phyloP scores from a whole-genome alignment of 1,140 invertebrate genomes.

The Mercenaria mercenaria region DNA sequence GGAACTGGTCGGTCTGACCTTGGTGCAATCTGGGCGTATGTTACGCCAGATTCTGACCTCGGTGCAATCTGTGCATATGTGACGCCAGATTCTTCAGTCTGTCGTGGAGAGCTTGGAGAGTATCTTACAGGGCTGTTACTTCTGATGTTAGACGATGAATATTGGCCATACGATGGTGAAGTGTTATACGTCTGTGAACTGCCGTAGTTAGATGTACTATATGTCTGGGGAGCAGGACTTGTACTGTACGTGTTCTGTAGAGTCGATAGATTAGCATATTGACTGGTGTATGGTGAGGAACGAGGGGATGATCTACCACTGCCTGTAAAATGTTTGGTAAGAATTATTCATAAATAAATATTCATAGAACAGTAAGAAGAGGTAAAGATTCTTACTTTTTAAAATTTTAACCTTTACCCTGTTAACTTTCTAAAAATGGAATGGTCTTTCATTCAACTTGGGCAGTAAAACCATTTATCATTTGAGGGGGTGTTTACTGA shows the following conservation, averaged over 20 bases:
- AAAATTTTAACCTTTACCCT: too few relatives aligned
- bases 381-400: too few relatives aligned
- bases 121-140: slow-evolving; percentile 26
- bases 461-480: too few relatives aligned
- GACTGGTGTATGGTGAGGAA: slow-evolving; percentile 25
- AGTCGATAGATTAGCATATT: slow-evolving; percentile 18
- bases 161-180: slow-evolving; percentile 42
- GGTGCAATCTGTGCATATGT: slow-evolving; percentile 34
- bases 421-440: too few relatives aligned
- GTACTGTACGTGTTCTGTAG: slow-evolving; percentile 22
- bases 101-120: background rate
- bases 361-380: too few relatives aligned
- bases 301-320: slow-evolving; percentile 62
- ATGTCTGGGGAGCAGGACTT: slow-evolving; percentile 18
- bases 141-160: background rate
- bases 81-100: slow-evolving; percentile 45
- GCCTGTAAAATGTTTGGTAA: slow-evolving; percentile 47
- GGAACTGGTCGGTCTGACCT: slow-evolving; percentile 68
- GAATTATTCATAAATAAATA: too few relatives aligned
- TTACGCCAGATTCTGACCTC: slow-evolving; percentile 19
- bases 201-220: background rate
- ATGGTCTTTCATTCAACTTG: too few relatives aligned
- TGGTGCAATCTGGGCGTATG: slow-evolving; percentile 60
- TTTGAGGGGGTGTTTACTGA: too few relatives aligned
- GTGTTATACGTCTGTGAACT: slow-evolving; percentile 16